A percentile compares a stretch with the other conserved stretches of the same genome.
Evolutionary conservation across 2,888 invertebrate genomes (phyloP).

Genomic region (Ctena decussata): DNA sequence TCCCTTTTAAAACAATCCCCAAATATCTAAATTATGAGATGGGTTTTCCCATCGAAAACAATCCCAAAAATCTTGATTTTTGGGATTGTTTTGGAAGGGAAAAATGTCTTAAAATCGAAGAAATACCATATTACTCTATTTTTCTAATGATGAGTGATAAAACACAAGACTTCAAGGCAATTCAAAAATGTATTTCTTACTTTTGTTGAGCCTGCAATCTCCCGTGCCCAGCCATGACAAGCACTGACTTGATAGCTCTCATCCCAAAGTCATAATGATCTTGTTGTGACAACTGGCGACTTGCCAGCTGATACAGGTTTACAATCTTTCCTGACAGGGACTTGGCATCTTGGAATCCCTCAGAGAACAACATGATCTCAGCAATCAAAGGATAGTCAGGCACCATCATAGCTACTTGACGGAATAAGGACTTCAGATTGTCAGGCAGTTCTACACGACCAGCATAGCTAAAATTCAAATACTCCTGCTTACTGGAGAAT

Average conservation of each 20-base stretch:
- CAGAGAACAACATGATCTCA: constrained; percentile 87
- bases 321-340: constrained; percentile 86
- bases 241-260: constrained; percentile 87
- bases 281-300: constrained; percentile 86
- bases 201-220: constrained; percentile 80
- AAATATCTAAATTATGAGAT: too few relatives aligned
- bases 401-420: constrained; percentile 87
- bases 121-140: too few relatives aligned
- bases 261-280: constrained; percentile 87
- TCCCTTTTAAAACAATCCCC: too few relatives aligned
- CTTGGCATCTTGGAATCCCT: constrained; percentile 85
- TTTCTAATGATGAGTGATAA: too few relatives aligned
- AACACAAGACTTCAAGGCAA: too few relatives aligned
- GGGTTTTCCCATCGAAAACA: too few relatives aligned
- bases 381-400: constrained; percentile 86
- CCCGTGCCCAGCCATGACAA: constrained; percentile 86
- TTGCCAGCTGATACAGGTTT: constrained; percentile 86
- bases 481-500: too few relatives aligned
- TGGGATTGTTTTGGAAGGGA: too few relatives aligned
- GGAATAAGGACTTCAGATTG: constrained; percentile 86
- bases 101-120: too few relatives aligned
- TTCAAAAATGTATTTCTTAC: constrained; percentile 70
- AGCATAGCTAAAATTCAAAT: constrained; percentile 81
- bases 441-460: constrained; percentile 87
- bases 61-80: too few relatives aligned